phyloP scores from a whole-genome alignment of 2,888 invertebrate species.

The Temnothorax unifasciatus region DNA sequence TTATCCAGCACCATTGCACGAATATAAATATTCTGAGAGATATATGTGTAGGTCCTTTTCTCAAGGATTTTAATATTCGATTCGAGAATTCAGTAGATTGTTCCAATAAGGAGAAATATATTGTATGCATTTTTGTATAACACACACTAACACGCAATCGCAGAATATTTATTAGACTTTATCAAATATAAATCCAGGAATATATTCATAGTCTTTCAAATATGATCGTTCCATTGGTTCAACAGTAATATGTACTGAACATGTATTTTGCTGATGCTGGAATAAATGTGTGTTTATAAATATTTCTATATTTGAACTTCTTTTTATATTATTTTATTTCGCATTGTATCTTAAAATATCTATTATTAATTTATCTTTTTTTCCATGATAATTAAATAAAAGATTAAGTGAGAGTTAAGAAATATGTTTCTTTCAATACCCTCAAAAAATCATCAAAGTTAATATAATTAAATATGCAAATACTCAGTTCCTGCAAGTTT shows the following conservation, averaged over 20 bases:
- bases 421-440: background rate
- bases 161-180: slow-evolving; percentile 21
- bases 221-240: slow-evolving; percentile 17
- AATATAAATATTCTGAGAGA: slow-evolving; percentile 24
- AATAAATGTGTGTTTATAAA: slow-evolving; percentile 48
- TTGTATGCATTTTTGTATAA: slow-evolving; percentile 23
- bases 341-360: background rate
- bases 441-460: background rate
- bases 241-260: slow-evolving; percentile 27
- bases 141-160: background rate
- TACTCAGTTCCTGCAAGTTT: background rate
- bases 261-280: slow-evolving; percentile 41
- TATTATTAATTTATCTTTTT: background rate
- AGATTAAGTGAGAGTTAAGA: background rate
- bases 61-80: slow-evolving; percentile 16
- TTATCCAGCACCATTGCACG: slow-evolving; percentile 8
- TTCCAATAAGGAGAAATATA: slow-evolving; percentile 7
- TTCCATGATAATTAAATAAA: background rate
- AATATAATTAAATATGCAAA: background rate
- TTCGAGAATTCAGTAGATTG: background rate
- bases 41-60: background rate
- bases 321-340: slow-evolving; percentile 21
- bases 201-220: slow-evolving; percentile 12
- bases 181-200: slow-evolving; percentile 15
- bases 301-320: slow-evolving; percentile 9